These are phyloP conservation scores for Lerema accius DNA, from an alignment of 1,140 invertebrate species.

Conservation along the genomic window DNA sequence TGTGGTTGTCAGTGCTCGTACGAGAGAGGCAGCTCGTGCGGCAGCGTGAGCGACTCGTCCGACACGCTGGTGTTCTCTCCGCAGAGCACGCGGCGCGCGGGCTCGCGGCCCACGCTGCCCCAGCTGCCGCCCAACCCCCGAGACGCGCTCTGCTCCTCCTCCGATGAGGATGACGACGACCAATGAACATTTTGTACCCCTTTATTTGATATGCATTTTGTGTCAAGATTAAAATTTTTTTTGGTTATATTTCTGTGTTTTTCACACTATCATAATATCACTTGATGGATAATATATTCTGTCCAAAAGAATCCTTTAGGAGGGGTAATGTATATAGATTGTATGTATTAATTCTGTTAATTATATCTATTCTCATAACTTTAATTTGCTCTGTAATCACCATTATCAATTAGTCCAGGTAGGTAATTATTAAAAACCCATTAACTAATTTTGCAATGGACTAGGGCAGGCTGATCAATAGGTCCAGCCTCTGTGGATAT, in stretches of 20 bases:
- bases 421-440: no score
- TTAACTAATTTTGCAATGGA: no score
- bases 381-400: no score
- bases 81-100: constrained; percentile 16
- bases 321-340: no score
- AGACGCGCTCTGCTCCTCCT: constrained; percentile 63
- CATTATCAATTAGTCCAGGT: no score
- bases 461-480: no score
- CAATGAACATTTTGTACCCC: constrained; percentile 38
- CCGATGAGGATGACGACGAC: constrained; percentile 56
- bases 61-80: constrained; percentile 62
- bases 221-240: constrained; percentile 42
- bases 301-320: no score
- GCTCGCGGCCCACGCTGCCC: constrained; percentile 8
- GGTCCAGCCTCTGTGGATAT: no score
- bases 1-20: constrained; percentile 21
- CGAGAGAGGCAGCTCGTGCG: constrained; percentile 39
- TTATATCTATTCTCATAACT: no score
- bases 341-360: no score
- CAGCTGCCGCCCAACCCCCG: constrained; percentile 49
- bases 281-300: no score
- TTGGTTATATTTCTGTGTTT: constrained; percentile 22
- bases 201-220: constrained; percentile 41
- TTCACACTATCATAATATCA: no score
- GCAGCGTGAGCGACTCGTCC: constrained; percentile 64